Evolutionary conservation across 2,797 vertebrate genomes (phyloP).

Genomic region (Rhabdophis nuchalis): DNA sequence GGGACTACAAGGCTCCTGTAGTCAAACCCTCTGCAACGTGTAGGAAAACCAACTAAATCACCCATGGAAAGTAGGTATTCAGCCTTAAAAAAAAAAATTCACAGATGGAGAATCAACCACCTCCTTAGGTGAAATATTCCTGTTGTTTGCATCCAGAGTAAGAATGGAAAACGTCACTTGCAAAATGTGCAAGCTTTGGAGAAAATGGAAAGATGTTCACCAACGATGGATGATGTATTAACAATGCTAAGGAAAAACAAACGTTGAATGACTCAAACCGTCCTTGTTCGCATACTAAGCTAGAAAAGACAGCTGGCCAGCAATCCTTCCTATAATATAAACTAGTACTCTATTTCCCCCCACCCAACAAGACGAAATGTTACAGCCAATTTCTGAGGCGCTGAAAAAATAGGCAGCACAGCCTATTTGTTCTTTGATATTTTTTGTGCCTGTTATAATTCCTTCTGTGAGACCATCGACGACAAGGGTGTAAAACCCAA

Average conservation of each 20-base stretch:
- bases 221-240: conserved; percentile 41
- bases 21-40: background rate
- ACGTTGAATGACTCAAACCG: conserved; percentile 58
- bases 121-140: background rate
- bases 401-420: background rate
- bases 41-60: background rate
- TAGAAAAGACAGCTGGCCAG: background rate
- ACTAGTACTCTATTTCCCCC: conserved; percentile 46
- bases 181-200: background rate
- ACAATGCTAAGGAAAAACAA: conserved; percentile 41
- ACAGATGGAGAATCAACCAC: background rate
- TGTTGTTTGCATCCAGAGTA: background rate
- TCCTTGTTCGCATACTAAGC: conserved; percentile 8
- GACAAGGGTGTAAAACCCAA: no score
- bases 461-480: background rate
- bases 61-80: background rate
- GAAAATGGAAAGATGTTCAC: conserved; percentile 45
- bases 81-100: background rate
- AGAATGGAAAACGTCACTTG: conserved; percentile 1
- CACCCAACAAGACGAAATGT: conserved; percentile 50
- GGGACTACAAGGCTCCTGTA: background rate
- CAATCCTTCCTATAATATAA: conserved; percentile 47
- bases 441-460: background rate
- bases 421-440: background rate
- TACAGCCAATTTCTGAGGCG: conserved; percentile 16